A percentile compares a stretch with the other conserved stretches of the same genome.
Conservation (phyloP, 2,888 invertebrate species). For the Creontiades dilutus region DNA sequence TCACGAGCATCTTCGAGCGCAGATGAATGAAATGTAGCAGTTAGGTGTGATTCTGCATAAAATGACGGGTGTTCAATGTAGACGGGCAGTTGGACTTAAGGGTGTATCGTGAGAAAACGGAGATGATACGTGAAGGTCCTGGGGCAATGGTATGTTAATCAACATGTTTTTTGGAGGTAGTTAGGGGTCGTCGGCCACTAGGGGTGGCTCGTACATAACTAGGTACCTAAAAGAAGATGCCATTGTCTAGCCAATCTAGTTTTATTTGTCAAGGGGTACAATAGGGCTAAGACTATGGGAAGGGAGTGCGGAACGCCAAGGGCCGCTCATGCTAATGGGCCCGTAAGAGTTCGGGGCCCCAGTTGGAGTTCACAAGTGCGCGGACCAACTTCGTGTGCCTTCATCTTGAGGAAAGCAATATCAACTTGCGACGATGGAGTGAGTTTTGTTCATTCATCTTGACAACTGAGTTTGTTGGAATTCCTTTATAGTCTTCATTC, state of each 20-base stretch:
- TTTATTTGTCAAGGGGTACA: constrained; percentile 24
- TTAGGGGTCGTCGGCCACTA: background rate
- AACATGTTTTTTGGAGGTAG: background rate
- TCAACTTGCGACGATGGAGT: too few relatives aligned
- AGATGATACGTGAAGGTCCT: background rate
- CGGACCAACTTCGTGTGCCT: background rate
- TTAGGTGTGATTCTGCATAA: background rate
- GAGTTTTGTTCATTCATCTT: too few relatives aligned
- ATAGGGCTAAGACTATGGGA: constrained; percentile 37
- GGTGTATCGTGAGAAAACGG: constrained; percentile 10
- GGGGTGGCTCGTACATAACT: background rate
- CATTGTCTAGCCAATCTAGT: constrained; percentile 54
- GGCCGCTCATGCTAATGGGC: background rate
- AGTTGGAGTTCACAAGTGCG: constrained; percentile 12
- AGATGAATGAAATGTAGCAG: too few relatives aligned
- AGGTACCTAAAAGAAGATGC: constrained; percentile 7
- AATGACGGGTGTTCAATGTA: too few relatives aligned
- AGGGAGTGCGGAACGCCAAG: background rate
- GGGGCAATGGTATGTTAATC: constrained; percentile 11
- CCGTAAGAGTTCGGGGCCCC: constrained; percentile 1
- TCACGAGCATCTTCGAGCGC: too few relatives aligned
- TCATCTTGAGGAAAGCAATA: too few relatives aligned
- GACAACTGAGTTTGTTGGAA: too few relatives aligned
- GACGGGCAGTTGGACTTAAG: background rate
- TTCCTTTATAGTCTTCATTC: too few relatives aligned